Evolutionary conservation across 2,113 vertebrate genomes (phyloP).

Genomic region (Pleuronectes platessa): DNA sequence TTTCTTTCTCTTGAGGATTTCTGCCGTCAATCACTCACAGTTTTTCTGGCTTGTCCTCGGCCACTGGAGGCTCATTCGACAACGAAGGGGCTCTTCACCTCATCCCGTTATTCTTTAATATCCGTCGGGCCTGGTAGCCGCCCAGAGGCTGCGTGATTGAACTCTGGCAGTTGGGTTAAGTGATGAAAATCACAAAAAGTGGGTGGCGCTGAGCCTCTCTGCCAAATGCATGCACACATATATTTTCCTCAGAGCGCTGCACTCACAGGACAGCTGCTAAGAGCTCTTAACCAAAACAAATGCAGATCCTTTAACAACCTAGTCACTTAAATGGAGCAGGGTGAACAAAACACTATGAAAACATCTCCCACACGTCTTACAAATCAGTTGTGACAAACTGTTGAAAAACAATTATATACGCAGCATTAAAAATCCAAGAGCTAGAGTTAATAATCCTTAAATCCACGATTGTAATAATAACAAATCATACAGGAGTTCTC

Average conservation of each 20-base stretch:
- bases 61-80: no score
- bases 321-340: constrained; percentile 14
- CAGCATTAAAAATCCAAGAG: not conserved
- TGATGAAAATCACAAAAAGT: constrained; percentile 39
- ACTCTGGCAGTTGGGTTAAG: constrained; percentile 46
- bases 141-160: constrained; percentile 35
- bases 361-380: not conserved
- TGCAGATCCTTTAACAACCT: constrained; percentile 56
- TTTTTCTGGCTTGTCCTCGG: not conserved
- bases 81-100: not conserved
- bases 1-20: not conserved
- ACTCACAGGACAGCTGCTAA: constrained; percentile 34
- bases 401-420: not conserved
- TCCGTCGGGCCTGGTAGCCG: constrained; percentile 15
- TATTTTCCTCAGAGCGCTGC: constrained; percentile 13
- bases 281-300: constrained; percentile 54
- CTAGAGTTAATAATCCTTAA: no score
- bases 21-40: not conserved
- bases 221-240: constrained; percentile 29
- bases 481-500: not conserved
- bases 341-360: not conserved
- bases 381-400: not conserved
- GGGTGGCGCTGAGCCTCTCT: not conserved
- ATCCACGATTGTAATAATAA: not conserved
- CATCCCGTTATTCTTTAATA: constrained; percentile 33